phyloP scores from a whole-genome alignment of 2,888 invertebrate species.

The Thysanoteuthis rhombus region DNA sequence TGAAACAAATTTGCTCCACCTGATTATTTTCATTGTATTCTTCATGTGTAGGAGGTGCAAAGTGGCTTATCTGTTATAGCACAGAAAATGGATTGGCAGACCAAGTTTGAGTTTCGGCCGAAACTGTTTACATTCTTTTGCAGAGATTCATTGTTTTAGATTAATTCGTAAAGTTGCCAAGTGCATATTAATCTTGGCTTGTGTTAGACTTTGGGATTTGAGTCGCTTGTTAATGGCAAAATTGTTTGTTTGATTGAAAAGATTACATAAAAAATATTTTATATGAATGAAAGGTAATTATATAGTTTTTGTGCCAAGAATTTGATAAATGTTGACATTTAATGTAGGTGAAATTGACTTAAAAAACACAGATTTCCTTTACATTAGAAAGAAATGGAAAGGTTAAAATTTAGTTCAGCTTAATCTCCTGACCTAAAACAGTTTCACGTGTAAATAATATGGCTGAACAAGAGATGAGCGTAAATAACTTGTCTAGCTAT shows the following conservation, averaged over 20 bases:
- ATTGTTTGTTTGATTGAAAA: too few relatives aligned
- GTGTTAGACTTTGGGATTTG: too few relatives aligned
- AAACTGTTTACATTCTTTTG: too few relatives aligned
- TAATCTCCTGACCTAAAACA: neutral
- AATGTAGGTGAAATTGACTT: neutral
- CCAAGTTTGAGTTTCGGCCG: too few relatives aligned
- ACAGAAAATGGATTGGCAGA: too few relatives aligned
- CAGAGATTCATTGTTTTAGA: neutral
- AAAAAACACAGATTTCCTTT: neutral
- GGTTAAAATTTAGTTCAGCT: neutral
- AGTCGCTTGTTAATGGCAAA: too few relatives aligned
- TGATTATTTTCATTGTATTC: too few relatives aligned
- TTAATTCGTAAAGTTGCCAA: neutral
- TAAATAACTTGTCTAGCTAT: neutral
- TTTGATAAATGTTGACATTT: neutral
- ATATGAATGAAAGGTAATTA: neutral
- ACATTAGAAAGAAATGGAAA: neutral
- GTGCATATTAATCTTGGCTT: neutral
- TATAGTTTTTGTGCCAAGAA: neutral
- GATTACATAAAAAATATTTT: neutral
- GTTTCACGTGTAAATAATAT: neutral
- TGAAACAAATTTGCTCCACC: too few relatives aligned
- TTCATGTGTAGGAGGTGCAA: too few relatives aligned
- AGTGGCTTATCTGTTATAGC: too few relatives aligned
- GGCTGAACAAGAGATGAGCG: neutral